Percentiles rank a stretch among this genome's conserved stretches.
Conservation (phyloP, 2,888 invertebrate species). For the Archaeoteleia sp. region DNA sequence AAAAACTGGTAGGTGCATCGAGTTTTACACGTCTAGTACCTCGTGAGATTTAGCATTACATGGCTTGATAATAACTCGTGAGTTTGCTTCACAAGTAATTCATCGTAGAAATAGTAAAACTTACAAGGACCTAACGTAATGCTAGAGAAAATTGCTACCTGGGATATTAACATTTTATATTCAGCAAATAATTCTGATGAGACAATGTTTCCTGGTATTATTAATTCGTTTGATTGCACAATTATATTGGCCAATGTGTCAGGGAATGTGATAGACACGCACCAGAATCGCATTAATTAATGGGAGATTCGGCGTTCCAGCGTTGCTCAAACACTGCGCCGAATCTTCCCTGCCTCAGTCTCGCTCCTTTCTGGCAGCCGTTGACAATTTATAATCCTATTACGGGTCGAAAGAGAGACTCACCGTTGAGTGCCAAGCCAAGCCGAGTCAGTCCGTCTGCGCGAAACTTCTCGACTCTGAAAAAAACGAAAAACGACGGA, state of each 20-base stretch:
- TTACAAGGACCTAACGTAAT: too few species aligned
- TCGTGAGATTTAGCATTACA: too few species aligned
- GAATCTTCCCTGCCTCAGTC: slow-evolving; percentile 34
- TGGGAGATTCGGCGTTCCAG: slow-evolving; percentile 34
- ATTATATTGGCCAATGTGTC: slow-evolving; percentile 7
- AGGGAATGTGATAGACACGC: not conserved
- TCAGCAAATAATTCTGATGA: too few species aligned
- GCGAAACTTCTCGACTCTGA: slow-evolving; percentile 43
- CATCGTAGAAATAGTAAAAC: too few species aligned
- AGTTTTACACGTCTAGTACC: too few species aligned
- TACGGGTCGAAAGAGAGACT: slow-evolving; percentile 54
- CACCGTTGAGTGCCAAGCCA: slow-evolving; percentile 52
- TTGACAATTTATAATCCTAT: slow-evolving; percentile 65
- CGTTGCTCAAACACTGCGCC: slow-evolving; percentile 24
- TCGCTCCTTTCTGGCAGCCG: slow-evolving; percentile 58
- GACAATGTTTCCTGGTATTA: too few species aligned
- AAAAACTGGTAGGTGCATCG: too few species aligned
- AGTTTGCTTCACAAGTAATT: too few species aligned
- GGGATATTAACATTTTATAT: too few species aligned
- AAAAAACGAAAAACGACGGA: slow-evolving; percentile 31
- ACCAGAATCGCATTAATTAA: slow-evolving; percentile 38
- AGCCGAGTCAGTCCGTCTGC: slow-evolving; percentile 24
- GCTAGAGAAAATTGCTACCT: too few species aligned
- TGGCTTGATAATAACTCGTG: too few species aligned
- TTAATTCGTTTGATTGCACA: not conserved